A percentile compares a stretch with the other conserved stretches of the same genome.
Conservation (phyloP, 1,140 invertebrate genomes). For the Drosophila melanica region DNA sequence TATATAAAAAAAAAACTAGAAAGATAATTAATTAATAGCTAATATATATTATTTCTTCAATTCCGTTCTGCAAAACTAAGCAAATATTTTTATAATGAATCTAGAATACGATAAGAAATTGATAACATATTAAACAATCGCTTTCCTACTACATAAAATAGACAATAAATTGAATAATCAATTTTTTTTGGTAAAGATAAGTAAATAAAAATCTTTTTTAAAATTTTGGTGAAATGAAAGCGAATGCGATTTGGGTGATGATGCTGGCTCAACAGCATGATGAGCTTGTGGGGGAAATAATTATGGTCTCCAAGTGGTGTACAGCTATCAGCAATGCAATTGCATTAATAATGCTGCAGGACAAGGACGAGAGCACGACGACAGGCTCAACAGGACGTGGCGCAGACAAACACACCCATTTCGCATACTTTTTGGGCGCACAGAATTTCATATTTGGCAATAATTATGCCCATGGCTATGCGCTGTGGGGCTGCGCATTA, state of each 20-base stretch:
- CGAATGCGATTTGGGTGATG: constrained; percentile 17
- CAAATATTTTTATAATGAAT: too few relatives aligned
- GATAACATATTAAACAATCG: too few relatives aligned
- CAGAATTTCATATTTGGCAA: constrained; percentile 73
- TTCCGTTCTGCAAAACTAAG: too few relatives aligned
- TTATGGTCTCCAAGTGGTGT: constrained; percentile 42
- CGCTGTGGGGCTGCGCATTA: constrained; percentile 20
- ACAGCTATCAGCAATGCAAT: constrained; percentile 39
- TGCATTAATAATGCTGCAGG: constrained; percentile 67
- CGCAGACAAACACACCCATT: constrained; percentile 15
- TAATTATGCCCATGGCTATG: constrained; percentile 64
- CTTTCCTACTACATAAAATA: too few relatives aligned
- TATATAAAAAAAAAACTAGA: too few relatives aligned
- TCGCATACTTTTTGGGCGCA: constrained; percentile 64
- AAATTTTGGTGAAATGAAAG: not conserved
- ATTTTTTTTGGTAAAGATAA: too few relatives aligned
- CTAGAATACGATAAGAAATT: too few relatives aligned
- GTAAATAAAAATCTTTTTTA: not conserved
- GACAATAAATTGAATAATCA: too few relatives aligned
- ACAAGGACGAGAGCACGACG: constrained; percentile 28
- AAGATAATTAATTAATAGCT: too few relatives aligned
- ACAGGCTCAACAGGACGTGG: constrained; percentile 24
- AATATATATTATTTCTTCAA: too few relatives aligned
- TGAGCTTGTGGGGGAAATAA: constrained; percentile 24
- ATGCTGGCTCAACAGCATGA: constrained; percentile 2